Percentiles rank a stretch among this genome's conserved stretches.
Evolutionary conservation across 2,113 vertebrate species (phyloP).

Genomic region (Octodon degus): DNA sequence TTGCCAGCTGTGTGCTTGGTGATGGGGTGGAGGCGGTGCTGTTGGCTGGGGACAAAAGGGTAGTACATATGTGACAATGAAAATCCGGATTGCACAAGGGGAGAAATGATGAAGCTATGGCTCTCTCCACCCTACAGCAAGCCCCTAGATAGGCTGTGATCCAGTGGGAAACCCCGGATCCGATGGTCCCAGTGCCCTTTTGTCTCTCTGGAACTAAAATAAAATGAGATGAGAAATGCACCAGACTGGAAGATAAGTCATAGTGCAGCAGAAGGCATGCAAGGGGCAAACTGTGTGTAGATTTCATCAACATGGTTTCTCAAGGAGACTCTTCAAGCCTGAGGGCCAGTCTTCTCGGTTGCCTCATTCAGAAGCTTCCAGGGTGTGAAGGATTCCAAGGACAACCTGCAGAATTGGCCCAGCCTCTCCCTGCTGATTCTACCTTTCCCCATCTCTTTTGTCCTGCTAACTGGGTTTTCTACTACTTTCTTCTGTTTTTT

Average conservation of each 20-base stretch:
- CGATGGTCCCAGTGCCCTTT: constrained; percentile 62
- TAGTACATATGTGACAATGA: constrained; percentile 27
- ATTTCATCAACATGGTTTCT: constrained; percentile 72
- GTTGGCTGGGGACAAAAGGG: constrained; percentile 59
- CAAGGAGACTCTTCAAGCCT: constrained; percentile 45
- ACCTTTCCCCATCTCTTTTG: neutral
- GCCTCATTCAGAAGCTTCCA: neutral
- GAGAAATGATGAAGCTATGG: neutral
- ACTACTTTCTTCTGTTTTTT: neutral
- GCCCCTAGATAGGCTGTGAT: neutral
- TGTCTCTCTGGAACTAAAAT: constrained; percentile 61
- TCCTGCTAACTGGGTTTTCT: neutral
- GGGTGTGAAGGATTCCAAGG: neutral
- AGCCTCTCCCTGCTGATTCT: neutral
- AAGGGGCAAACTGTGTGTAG: constrained; percentile 28
- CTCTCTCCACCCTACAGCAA: neutral
- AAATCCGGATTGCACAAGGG: constrained; percentile 46
- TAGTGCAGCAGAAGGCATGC: constrained; percentile 18
- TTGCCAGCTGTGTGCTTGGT: constrained; percentile 78
- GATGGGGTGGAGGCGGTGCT: constrained; percentile 35
- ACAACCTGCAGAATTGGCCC: neutral
- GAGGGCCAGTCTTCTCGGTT: neutral
- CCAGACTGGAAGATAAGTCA: constrained; percentile 58
- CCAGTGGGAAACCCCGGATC: constrained; percentile 13
- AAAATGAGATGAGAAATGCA: constrained; percentile 56